Evolutionary conservation across 2,888 invertebrate genomes (phyloP), one percentile per base, ranked within the genome.

Genomic region (Thera britannica): DNA sequence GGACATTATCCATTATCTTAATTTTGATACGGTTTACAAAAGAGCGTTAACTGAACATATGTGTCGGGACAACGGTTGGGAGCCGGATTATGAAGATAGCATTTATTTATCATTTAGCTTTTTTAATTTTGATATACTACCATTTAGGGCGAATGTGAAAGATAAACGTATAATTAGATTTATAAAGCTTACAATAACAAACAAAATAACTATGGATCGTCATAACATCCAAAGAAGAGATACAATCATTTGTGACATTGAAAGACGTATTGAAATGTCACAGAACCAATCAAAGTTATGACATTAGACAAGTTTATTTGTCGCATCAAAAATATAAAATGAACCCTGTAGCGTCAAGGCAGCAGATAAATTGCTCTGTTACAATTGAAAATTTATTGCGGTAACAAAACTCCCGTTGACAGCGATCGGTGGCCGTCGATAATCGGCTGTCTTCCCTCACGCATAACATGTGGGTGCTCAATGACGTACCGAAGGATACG

Each of bases 1-100:
- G 87, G 90, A 87, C 90, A 90, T 86, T 87, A 86, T 83, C 85
- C 89, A 93, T 92, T 93, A 93, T 93, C 93, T 92, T 90, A 92
- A 92, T 92, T 90, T 88, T 89, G 90, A 92, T 90, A 92, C 87
- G 90, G 86, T 84, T 83, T 86, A 93, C 92, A 91, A 91, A 92
- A 90, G 84, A 89, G 89, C 90, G 90, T 90, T 86, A 90, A 89
- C 85, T 85, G 85, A 75, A 68, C 90, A 93, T 90, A 86, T 92
- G 92, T 82, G 86, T 82, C 52, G 67, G 72, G 74, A 73, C 72
- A 75, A 73, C 75, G 68, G 72, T 66, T 68, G 77, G 78, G 70
- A 79, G 78, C 76, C 72, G 79, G 81, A 79, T 82, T 81, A 81
- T 67, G 77, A 77, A 69, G 83, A 82, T 79, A 79, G 74, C 72